Evolutionary conservation across 2,113 vertebrate species (phyloP), one percentile per base, ranked within the genome.

Genomic region (Archocentrus centrarchus): DNA sequence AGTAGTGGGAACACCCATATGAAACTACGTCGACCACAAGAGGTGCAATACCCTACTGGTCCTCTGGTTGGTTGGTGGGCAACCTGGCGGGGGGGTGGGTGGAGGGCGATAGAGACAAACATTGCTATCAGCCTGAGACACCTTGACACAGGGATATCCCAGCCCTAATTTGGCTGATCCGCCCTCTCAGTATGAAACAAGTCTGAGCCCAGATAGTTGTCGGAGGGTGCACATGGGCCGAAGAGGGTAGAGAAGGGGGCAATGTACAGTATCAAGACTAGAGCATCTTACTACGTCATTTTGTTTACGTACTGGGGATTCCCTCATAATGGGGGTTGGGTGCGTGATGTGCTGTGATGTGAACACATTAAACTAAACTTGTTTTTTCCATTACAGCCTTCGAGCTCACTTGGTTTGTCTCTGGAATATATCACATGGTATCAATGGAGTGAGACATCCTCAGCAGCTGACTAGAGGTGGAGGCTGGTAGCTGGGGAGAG

Each of bases 81-180:
- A 91, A 91, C 86, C 32, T 59, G 18, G 11, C 37, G 14, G 64
- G 81, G 76, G 76, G 84, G 83, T 41, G 87, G 84, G 64, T 10
- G 59, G 75, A 50, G 60, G 41, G 66, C 64, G 80, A 61, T 80
- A 87, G 81, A 83, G 89, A 90, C 75, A 86, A 88, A 83, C 80
- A 80, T 88, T 75, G 53, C 88, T 95, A 96, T 96, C 95, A 66
- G 87, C 5, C 20, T 13, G 15, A 17, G 87, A 89, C 95, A 96
- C 93, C 92, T 96, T 95, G 93, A 82, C 10, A 39, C 44, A 80
- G 96, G 96, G 94, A 94, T 96, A 95, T 90, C 95, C 96, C 95
- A 94, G 62, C 94, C 94, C 94, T 90, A 75, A 70, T 80, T 88
- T 83, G 78, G 18, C 83, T 2, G 27, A 91, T 84, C 83, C 91